A percentile compares a stretch with the other conserved stretches of the same genome.
Evolutionary conservation across 2,797 vertebrate species (phyloP).

Genomic region (Lates japonicus): DNA sequence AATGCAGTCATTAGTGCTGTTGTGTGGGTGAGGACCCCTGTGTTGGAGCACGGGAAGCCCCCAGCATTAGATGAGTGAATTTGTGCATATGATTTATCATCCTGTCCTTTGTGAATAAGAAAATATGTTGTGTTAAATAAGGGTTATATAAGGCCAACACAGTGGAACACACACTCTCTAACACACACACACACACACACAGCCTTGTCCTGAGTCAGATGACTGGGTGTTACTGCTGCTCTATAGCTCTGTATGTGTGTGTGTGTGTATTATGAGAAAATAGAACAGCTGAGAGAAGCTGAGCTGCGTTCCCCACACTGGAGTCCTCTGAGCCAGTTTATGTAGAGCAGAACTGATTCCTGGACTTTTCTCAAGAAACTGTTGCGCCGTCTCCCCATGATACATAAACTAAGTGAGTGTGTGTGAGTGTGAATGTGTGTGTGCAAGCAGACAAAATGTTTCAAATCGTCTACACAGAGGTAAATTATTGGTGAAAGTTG

Average conservation of each 20-base stretch:
- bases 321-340: slow-evolving; percentile 67
- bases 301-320: slow-evolving; percentile 38
- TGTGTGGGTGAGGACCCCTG: background rate
- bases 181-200: slow-evolving; percentile 31
- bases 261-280: slow-evolving; percentile 39
- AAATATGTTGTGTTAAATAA: slow-evolving; percentile 41
- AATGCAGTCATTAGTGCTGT: background rate
- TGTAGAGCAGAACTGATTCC: slow-evolving; percentile 35
- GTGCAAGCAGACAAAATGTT: background rate
- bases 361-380: slow-evolving; percentile 19
- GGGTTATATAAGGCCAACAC: slow-evolving; percentile 42
- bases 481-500: slow-evolving; percentile 77
- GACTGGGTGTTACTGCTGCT: slow-evolving; percentile 55
- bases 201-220: slow-evolving; percentile 63
- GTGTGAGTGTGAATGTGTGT: background rate
- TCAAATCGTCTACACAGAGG: slow-evolving; percentile 19
- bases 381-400: background rate
- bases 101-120: slow-evolving; percentile 8
- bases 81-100: slow-evolving; percentile 16
- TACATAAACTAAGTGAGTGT: background rate
- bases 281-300: slow-evolving; percentile 61
- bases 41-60: background rate
- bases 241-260: slow-evolving; percentile 31
- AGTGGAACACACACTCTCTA: slow-evolving; percentile 2
- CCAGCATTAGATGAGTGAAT: background rate